Conservation (phyloP, 1,140 invertebrate species). For the Parasteatoda tepidariorum region DNA sequence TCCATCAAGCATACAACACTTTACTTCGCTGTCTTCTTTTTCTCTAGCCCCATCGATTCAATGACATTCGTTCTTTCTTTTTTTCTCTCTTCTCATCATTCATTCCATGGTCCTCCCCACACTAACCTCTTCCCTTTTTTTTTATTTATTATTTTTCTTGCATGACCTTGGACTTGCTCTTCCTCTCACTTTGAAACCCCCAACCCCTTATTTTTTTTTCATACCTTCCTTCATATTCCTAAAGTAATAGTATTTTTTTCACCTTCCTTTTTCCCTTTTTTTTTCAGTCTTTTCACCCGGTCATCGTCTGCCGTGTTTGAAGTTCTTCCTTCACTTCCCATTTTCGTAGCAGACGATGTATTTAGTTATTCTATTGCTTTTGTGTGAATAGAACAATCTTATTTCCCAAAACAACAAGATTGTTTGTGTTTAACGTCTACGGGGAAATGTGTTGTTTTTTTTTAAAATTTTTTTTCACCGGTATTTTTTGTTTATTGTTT, state of each 20-base stretch:
- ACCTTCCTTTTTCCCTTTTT: constrained; percentile 9
- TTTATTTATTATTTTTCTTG: neutral
- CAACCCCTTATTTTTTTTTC: neutral
- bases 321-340: constrained; percentile 3
- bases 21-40: neutral
- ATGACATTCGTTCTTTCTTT: constrained; percentile 20
- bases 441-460: neutral
- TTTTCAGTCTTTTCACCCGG: neutral
- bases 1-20: constrained; percentile 17
- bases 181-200: constrained; percentile 24
- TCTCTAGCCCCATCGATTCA: constrained; percentile 7
- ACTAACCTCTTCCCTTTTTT: neutral
- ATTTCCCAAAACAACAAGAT: neutral
- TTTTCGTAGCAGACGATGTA: constrained; percentile 2
- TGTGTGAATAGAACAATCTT: neutral
- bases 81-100: constrained; percentile 23
- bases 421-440: neutral
- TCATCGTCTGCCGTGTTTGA: neutral
- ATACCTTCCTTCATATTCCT: neutral
- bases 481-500: too few species aligned
- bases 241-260: neutral
- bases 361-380: neutral
- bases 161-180: constrained; percentile 40
- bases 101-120: constrained; percentile 14
- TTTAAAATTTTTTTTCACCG: too few species aligned